A percentile compares a stretch with the other conserved stretches of the same genome.
phyloP scores from a whole-genome alignment of 2,797 vertebrate genomes.

The Percopsis omiscomaycus region DNA sequence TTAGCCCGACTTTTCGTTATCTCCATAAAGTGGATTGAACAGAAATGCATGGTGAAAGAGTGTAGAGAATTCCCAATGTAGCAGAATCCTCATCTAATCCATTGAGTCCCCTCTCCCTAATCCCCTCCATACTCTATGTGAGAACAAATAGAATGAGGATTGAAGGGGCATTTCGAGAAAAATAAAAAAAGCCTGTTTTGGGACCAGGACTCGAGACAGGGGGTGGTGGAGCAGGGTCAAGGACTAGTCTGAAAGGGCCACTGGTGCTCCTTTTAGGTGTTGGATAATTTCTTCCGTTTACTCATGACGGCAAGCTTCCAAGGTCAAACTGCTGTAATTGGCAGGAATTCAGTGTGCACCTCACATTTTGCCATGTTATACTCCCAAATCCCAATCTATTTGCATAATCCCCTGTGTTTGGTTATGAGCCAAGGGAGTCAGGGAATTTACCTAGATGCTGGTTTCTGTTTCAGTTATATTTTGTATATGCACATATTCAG shows the following conservation, averaged over 20 bases:
- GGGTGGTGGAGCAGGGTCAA: slow-evolving; percentile 13
- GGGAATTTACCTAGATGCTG: neutral
- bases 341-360: slow-evolving; percentile 1
- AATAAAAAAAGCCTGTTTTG: slow-evolving; percentile 16
- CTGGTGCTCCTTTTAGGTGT: slow-evolving; percentile 16
- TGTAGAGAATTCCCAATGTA: slow-evolving; percentile 67
- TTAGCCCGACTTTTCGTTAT: slow-evolving; percentile 57
- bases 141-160: slow-evolving; percentile 26
- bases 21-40: slow-evolving; percentile 32
- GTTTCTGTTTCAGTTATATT: neutral
- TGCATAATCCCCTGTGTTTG: slow-evolving; percentile 37
- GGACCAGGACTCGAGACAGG: slow-evolving; percentile 16
- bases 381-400: slow-evolving; percentile 22
- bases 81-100: slow-evolving; percentile 69
- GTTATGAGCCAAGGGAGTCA: slow-evolving; percentile 8
- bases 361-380: slow-evolving; percentile 24
- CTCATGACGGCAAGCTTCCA: slow-evolving; percentile 47
- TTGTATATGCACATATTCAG: neutral
- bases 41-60: slow-evolving; percentile 37
- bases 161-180: slow-evolving; percentile 21
- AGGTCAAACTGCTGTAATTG: slow-evolving; percentile 47
- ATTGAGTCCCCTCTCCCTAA: slow-evolving; percentile 53
- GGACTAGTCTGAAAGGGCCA: slow-evolving; percentile 31
- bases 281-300: slow-evolving; percentile 30
- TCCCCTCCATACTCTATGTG: slow-evolving; percentile 39